Conservation (phyloP, 2,888 invertebrate species). For the Acrobasis consociella region DNA sequence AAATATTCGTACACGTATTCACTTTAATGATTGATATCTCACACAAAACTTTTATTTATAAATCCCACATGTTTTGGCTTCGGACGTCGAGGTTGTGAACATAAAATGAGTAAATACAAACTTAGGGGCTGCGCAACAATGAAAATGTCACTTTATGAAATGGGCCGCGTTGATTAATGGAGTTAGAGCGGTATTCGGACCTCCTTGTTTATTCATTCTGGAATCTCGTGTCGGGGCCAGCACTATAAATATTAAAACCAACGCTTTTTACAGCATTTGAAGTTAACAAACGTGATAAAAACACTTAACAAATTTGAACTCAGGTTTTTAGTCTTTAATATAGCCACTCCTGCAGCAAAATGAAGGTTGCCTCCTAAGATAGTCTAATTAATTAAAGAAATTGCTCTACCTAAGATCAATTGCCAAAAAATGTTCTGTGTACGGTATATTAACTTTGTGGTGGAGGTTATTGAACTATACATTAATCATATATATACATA, state of each 20-base stretch:
- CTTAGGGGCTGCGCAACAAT: slow-evolving; percentile 71
- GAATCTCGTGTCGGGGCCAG: slow-evolving; percentile 42
- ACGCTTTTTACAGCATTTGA: slow-evolving; percentile 20
- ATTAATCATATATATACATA: too few species aligned
- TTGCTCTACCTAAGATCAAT: too few species aligned
- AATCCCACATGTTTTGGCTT: slow-evolving; percentile 50
- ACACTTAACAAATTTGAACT: too few species aligned
- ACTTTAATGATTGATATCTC: slow-evolving; percentile 1
- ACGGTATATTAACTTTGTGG: too few species aligned
- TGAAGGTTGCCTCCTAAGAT: too few species aligned
- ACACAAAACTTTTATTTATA: slow-evolving; percentile 51
- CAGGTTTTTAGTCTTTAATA: too few species aligned
- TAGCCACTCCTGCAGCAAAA: too few species aligned
- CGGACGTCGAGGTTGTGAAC: slow-evolving; percentile 56
- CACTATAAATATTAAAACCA: slow-evolving; percentile 51
- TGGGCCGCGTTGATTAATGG: slow-evolving; percentile 75
- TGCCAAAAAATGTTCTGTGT: too few species aligned
- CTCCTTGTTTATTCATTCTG: slow-evolving; percentile 67
- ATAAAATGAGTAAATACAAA: slow-evolving; percentile 69
- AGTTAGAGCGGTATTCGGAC: slow-evolving; percentile 59
- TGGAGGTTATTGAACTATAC: too few species aligned
- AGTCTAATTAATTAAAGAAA: too few species aligned
- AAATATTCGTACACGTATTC: too few species aligned
- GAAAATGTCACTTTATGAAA: slow-evolving; percentile 80
- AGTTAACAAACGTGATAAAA: neutral